Evolutionary conservation across 2,797 vertebrate species (phyloP).

Genomic region (Limosa lapponica): DNA sequence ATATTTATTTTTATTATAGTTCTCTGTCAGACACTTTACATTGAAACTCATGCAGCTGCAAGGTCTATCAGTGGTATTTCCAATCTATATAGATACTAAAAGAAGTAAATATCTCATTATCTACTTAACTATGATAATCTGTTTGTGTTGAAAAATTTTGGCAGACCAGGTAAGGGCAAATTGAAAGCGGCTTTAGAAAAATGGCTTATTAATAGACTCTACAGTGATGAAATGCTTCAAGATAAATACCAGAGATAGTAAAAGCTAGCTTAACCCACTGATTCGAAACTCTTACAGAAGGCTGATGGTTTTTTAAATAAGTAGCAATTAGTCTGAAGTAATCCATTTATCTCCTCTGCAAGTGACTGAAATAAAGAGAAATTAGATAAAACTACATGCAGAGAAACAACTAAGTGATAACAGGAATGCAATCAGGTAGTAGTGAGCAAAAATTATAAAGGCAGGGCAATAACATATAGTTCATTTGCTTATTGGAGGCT

Average conservation of each 20-base stretch:
- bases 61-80: background rate
- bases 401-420: conserved; percentile 48
- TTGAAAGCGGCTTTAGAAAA: background rate
- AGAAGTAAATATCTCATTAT: conserved; percentile 32
- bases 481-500: conserved; percentile 82
- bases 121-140: conserved; percentile 2
- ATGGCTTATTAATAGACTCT: conserved; percentile 38
- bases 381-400: conserved; percentile 35
- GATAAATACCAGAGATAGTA: conserved; percentile 56
- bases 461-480: conserved; percentile 82
- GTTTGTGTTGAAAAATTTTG: conserved; percentile 34
- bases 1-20: conserved; percentile 52
- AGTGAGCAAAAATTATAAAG: conserved; percentile 85
- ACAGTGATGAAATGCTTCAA: conserved; percentile 33
- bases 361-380: conserved; percentile 53
- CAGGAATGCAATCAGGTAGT: conserved; percentile 70
- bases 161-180: conserved; percentile 12
- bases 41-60: background rate
- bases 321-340: conserved; percentile 47
- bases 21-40: conserved; percentile 15
- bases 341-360: conserved; percentile 40
- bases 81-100: background rate
- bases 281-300: conserved; percentile 4
- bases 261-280: background rate
- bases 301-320: conserved; percentile 36